Evolutionary conservation across 2,113 vertebrate species (phyloP), one percentile per base, ranked within the genome.

Genomic region (Apistogramma diplotaenia): DNA sequence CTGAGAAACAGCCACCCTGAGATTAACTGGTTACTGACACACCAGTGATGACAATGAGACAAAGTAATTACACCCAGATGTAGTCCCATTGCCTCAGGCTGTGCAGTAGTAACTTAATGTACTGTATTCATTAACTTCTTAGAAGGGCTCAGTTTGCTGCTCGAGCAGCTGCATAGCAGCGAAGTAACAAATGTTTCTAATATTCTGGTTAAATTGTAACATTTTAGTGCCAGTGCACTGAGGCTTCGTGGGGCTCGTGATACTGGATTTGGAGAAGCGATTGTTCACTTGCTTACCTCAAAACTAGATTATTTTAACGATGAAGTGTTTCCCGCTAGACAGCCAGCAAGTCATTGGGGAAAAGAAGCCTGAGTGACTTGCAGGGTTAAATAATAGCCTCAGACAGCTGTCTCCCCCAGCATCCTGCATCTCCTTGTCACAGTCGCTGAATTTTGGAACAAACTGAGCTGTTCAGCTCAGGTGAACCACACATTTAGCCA

Each of bases 61-160:
- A 62, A 70, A 57, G 25, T 40, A 59, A 59, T 56, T 54, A 49
- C 74, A 62, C 51, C 31, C 61, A 51, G 56, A 71, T 51, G 33
- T 76, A 19, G 71, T 76, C 72, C 55, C 31, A 18, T 53, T 58
- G 70, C 65, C 76, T 86, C 65, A 88, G 61, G 82, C 70, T 43
- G 31, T n/a, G 27, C 82, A 78, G 82, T 61, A 61, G 78, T 62
- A 2, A 77, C 70, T 83, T 83, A 46, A 76, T 29, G 79, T 78
- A 76, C 74, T 88, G 81, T 76, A 79, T 79, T 89, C 54, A 75
- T 84, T 85, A 62, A 83, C 51, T 75, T 40, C 37, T 37, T 65
- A 83, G 75, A 84, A 87, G 87, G 83, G 81, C 93, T 86, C 83
- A 18, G 62, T 60, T 80, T 59, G 82, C 57, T 72, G 65, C 57